Evolutionary conservation across 2,888 invertebrate species (phyloP).

Genomic region (Drosophila mettleri): DNA sequence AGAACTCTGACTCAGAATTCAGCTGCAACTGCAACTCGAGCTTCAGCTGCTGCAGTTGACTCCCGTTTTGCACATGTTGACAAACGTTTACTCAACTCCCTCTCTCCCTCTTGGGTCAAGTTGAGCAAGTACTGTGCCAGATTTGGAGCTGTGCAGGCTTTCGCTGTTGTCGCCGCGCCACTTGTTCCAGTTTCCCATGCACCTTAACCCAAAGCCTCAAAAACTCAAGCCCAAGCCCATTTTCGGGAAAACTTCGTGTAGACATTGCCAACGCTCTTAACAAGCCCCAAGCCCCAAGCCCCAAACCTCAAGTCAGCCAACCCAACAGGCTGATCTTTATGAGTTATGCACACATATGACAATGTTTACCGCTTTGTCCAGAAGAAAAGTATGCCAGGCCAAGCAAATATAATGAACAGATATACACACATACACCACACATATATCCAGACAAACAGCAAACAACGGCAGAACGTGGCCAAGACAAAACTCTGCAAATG

Average conservation of each 20-base stretch:
- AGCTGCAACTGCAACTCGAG: conserved; percentile 13
- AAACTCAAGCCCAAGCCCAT: conserved; percentile 66
- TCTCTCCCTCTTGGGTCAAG: conserved; percentile 58
- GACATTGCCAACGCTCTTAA: conserved; percentile 38
- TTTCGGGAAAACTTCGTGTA: conserved; percentile 50
- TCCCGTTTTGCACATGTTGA: conserved; percentile 57
- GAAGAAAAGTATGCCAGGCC: conserved; percentile 72
- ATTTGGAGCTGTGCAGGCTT: conserved; percentile 52
- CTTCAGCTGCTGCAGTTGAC: conserved; percentile 12
- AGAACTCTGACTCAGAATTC: conserved; percentile 41
- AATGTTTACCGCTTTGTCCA: conserved; percentile 45
- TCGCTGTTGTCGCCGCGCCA: conserved; percentile 64
- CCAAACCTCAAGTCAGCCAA: not conserved
- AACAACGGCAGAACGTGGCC: conserved; percentile 13
- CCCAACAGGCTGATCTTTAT: conserved; percentile 58
- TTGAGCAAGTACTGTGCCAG: conserved; percentile 73
- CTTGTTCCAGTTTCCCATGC: conserved; percentile 80
- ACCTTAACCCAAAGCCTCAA: conserved; percentile 70
- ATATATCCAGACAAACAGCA: conserved; percentile 36
- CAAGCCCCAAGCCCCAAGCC: conserved; percentile 35
- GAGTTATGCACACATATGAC: conserved; percentile 75
- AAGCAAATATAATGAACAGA: conserved; percentile 66
- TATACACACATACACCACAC: not conserved
- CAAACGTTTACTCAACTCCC: conserved; percentile 47
- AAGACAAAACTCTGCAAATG: conserved; percentile 33